phyloP scores from a whole-genome alignment of 2,797 vertebrate species.

The Mus caroli region DNA sequence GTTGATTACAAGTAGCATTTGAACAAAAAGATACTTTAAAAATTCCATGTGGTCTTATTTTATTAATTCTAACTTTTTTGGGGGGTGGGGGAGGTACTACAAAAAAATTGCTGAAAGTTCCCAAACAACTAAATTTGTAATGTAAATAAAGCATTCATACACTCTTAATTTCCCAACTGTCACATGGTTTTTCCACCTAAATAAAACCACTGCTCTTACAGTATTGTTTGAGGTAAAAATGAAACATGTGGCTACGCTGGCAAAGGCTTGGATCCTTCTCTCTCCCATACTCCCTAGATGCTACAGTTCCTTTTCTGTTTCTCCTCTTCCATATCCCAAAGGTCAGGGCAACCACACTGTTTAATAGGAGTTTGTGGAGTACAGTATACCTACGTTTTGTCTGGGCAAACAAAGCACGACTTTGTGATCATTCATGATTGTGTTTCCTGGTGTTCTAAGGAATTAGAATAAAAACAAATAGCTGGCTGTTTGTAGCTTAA shows the following conservation, averaged over 20 bases:
- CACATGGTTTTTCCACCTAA: neutral
- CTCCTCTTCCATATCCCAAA: constrained; percentile 39
- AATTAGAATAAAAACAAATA: constrained; percentile 85
- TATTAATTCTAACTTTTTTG: neutral
- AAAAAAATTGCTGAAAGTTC: neutral
- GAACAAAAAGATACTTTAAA: neutral
- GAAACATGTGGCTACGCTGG: neutral
- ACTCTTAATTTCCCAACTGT: neutral
- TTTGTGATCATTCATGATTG: constrained; percentile 83
- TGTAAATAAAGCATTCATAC: neutral
- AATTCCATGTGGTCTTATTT: neutral
- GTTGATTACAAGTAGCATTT: neutral
- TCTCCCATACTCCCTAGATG: neutral
- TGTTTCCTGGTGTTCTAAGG: constrained; percentile 77
- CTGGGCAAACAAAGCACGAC: constrained; percentile 73
- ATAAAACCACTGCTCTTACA: neutral
- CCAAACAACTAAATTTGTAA: neutral
- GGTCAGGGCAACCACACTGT: constrained; percentile 47
- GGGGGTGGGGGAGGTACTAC: neutral
- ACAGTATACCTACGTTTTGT: constrained; percentile 47
- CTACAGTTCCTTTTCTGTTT: constrained; percentile 74
- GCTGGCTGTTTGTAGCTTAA: constrained; percentile 80
- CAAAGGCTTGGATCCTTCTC: neutral
- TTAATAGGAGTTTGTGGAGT: constrained; percentile 47
- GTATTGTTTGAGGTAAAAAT: constrained; percentile 16